Base-by-base conservation (phyloP, 1,140 invertebrate genomes). In the Drosophila baimaii region DNA sequence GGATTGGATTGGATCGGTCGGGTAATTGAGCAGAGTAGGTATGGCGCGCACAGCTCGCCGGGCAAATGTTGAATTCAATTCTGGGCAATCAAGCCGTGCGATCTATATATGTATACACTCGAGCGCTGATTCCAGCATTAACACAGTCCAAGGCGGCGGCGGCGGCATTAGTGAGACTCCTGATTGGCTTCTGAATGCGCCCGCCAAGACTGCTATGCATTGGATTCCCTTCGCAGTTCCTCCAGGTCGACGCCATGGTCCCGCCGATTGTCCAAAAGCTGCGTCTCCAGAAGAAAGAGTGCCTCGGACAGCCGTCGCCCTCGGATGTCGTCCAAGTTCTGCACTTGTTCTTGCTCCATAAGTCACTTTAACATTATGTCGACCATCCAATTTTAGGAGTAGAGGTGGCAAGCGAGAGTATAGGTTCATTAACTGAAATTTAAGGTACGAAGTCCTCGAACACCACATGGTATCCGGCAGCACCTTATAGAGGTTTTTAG, bases 1-100 rank as follows among this genome's bases (percentile, higher is more conserved):
- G 37, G 51, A 66, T 56, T 80, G 66, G 49, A 82, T 78, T 82
- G 79, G 73, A 71, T 65, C 47, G 61, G 49, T 23, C 83, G 71
- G 46, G 74, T 70, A 61, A 77, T 71, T 70, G 75, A 54, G 72
- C 64, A 78, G 77, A 71, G 80, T 71, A 64, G 83, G 80, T 84
- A 68, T 70, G 57, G 49, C 29, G 54, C 31, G 29, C 63, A 23
- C 59, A n/a, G 27, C 27, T 17, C 52, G 56, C 27, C 54, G 51
- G 63, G 58, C 69, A 44, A 71, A 71, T 79, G 76, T 54, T 76
- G 79, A 83, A 88, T 88, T 88, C 72, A 88, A 88, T 78, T 78
- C 58, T 78, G 64, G 56, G 57, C 64, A 78, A 78, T 78, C 75
- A 78, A 75, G 72, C 59, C 29, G 21, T 47, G 56, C 46, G 56